Evolutionary conservation across 2,797 vertebrate species (phyloP).

Genomic region (Paguma larvata): DNA sequence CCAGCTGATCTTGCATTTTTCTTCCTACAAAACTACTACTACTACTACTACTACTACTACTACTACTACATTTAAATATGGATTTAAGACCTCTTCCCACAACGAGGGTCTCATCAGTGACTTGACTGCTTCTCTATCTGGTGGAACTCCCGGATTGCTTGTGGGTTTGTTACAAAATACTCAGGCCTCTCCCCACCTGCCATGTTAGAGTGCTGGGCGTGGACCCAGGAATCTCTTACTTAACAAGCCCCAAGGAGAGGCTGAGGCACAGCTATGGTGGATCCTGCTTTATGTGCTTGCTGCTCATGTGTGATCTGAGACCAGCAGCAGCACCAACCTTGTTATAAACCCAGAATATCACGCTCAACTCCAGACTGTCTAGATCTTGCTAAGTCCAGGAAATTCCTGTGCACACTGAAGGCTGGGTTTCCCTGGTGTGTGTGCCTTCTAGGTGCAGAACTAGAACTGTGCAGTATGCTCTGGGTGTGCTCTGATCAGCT

Average conservation of each 20-base stretch:
- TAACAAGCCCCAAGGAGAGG: neutral
- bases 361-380: accelerated
- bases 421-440: accelerated
- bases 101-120: neutral
- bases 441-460: accelerated
- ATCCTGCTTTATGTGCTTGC: neutral
- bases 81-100: neutral
- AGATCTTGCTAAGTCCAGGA: no score
- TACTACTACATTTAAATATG: neutral
- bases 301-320: neutral
- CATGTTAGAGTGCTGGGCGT: neutral
- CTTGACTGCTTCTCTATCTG: neutral
- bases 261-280: no score
- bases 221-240: neutral
- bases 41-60: no score
- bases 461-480: neutral
- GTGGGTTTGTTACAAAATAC: neutral
- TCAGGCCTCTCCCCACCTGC: no score
- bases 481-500: accelerated
- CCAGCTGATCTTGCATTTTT: neutral
- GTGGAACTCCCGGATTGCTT: neutral
- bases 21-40: neutral
- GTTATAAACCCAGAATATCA: neutral
- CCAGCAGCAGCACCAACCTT: neutral
- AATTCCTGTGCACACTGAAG: neutral